Evolutionary conservation across 2,113 vertebrate species (phyloP).

Genomic region (Epinephelus cyanopodus): DNA sequence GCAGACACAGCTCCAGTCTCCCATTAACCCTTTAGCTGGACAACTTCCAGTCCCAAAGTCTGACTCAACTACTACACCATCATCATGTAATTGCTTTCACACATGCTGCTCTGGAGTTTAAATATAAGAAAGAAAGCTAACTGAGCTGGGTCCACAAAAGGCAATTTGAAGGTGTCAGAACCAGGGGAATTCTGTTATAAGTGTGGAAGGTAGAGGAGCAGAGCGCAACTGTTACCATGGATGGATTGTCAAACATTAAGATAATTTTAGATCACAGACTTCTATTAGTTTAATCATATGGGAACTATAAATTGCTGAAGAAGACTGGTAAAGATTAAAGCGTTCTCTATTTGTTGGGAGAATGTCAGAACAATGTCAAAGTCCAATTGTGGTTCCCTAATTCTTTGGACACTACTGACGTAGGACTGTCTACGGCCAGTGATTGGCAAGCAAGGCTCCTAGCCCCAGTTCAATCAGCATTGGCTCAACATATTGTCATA

Average conservation of each 20-base stretch:
- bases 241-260: not conserved
- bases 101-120: not conserved
- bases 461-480: not conserved
- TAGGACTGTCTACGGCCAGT: not conserved
- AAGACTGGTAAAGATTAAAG: not conserved
- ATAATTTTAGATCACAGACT: not conserved
- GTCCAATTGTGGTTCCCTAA: not conserved
- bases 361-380: not conserved
- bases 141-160: constrained; percentile 11
- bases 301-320: not conserved
- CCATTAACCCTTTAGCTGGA: constrained; percentile 80
- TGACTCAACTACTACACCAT: not conserved
- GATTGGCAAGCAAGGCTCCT: not conserved
- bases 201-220: not conserved
- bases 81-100: not conserved
- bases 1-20: constrained; percentile 63
- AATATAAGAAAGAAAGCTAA: not conserved
- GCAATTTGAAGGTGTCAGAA: constrained; percentile 23
- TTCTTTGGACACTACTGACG: not conserved
- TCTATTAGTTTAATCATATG: not conserved
- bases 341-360: not conserved
- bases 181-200: not conserved
- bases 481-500: not conserved
- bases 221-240: not conserved
- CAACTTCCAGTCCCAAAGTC: constrained; percentile 35